phyloP scores from a whole-genome alignment of 2,888 invertebrate genomes.

The Alentia gelatinosa region DNA sequence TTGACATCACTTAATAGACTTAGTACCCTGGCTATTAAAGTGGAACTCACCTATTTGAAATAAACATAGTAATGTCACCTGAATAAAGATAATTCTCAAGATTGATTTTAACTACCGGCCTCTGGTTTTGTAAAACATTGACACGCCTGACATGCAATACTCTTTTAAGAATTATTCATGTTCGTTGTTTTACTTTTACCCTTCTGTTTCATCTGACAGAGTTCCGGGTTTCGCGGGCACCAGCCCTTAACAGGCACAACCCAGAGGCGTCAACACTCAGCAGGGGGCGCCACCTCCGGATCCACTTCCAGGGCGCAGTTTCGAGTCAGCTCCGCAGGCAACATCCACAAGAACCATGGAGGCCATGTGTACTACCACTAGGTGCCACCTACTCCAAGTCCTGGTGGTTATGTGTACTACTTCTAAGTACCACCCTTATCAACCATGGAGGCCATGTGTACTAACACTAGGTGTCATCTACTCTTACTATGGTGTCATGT shows the following conservation, averaged over 20 bases:
- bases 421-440: not conserved
- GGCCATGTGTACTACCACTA: slow-evolving; percentile 1
- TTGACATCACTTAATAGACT: no score
- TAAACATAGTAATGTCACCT: not conserved
- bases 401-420: no score
- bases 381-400: not conserved
- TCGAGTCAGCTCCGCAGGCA: not conserved
- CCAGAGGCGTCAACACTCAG: not conserved
- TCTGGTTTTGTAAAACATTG: no score
- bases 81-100: not conserved
- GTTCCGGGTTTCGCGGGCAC: slow-evolving; percentile 31
- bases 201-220: not conserved
- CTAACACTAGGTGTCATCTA: not conserved
- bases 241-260: not conserved
- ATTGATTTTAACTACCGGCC: not conserved
- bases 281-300: not conserved
- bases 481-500: not conserved
- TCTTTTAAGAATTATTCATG: not conserved
- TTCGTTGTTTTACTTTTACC: not conserved
- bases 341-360: not conserved
- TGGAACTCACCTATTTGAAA: not conserved
- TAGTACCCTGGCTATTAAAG: no score
- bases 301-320: not conserved
- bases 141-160: no score
- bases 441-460: not conserved